Base-by-base conservation (phyloP, 1,140 invertebrate species). In the Thrips palmi region DNA sequence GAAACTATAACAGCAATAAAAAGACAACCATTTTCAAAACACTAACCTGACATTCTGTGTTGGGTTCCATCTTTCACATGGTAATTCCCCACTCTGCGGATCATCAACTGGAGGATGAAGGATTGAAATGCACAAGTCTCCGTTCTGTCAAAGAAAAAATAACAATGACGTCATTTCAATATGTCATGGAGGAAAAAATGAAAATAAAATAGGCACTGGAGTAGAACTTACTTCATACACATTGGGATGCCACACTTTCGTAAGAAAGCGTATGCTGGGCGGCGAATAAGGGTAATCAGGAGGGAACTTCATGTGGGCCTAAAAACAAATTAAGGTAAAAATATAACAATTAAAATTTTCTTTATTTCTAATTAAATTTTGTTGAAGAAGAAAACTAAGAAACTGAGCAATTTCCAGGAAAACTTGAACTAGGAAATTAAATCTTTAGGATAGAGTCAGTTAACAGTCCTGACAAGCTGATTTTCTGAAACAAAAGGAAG, bases 241-340 rank as follows among this genome's bases (percentile, higher is more conserved):
- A 69, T 99, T 99, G 49, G 94, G 94, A 70, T 99, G 94, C 91
- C 92, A 98, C 49, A 99, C 89, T 78, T 96, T 97, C 45, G 88
- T 94, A 54, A 96, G 70, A 68, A 99, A 98, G 50, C 88, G 72
- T 59, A 99, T 87, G 49, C 83, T 83, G 44, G 94, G 94, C 44
- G 94, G 94, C 49, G 88, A 93, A 64, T 97, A 99, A 33, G 94
- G 94, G 63, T 97, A 97, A 63, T 97, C 91, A 46, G 72, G 64
- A 39, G 93, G 92, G 59, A 97, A 97, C 65, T 93, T 93, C 80
- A 97, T 89, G 56, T 87, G 77, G 57, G 92, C 92, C 87, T 93
- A 68, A 29, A 80, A 79, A 41, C 49, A 55, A 54, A 59, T 56
- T 59, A 62, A 54, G 51, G 45, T 32, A 30, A 42, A 41, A 23